Percentiles rank a stretch among this genome's conserved stretches.
These are phyloP conservation scores for pig (Sus scrofa) DNA, from an alignment of 2,113 vertebrate genomes.

Conservation along the genomic window T2T-Sscrofa CM000830.6:93694001-93694500, in stretches of 20 bases:
- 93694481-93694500: neutral
- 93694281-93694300: slow-evolving; percentile 46
- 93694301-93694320: slow-evolving; percentile 16
- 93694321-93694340: neutral
- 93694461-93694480: neutral
- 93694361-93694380: neutral
- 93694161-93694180: slow-evolving; percentile 53
- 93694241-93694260: too few species aligned
- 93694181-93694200: slow-evolving; percentile 58
- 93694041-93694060: slow-evolving; percentile 64
- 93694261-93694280: neutral
- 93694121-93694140: slow-evolving; percentile 48
- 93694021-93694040: slow-evolving; percentile 62
- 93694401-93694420: neutral
- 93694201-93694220: neutral
- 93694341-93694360: neutral
- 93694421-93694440: neutral
- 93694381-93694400: slow-evolving; percentile 1
- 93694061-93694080: slow-evolving; percentile 37
- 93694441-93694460: slow-evolving; percentile 33
- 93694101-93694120: slow-evolving; percentile 40
- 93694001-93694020: neutral
- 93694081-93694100: slow-evolving; percentile 65
- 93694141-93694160: slow-evolving; percentile 67
- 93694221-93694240: neutral